These are phyloP conservation scores for Silurus asotus DNA, from an alignment of 2,113 vertebrate genomes.

Conservation along the genomic window DNA sequence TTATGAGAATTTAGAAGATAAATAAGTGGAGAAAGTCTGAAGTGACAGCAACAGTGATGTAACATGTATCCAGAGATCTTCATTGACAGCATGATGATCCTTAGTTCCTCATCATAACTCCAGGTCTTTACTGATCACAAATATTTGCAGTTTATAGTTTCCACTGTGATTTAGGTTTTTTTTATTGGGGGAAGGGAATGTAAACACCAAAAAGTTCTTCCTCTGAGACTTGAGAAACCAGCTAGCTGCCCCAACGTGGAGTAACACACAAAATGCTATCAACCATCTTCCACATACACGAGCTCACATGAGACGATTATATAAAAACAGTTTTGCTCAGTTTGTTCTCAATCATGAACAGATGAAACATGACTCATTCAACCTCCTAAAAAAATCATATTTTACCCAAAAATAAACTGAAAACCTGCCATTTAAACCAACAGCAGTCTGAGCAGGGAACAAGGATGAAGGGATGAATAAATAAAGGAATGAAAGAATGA, in stretches of 20 bases:
- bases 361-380: too few relatives aligned
- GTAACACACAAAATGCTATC: background rate
- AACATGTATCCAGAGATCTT: too few relatives aligned
- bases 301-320: background rate
- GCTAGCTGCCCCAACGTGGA: background rate
- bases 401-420: background rate
- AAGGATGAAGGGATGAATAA: background rate
- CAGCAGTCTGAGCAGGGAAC: background rate
- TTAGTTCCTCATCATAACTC: background rate
- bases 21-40: background rate
- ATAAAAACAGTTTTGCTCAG: background rate
- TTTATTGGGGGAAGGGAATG: background rate
- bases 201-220: background rate
- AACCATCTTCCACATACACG: background rate
- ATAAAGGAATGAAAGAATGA: too few relatives aligned
- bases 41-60: background rate
- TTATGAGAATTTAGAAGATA: background rate
- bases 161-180: too few relatives aligned
- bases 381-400: too few relatives aligned
- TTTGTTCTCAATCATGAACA: too few relatives aligned
- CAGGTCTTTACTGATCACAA: background rate
- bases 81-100: background rate
- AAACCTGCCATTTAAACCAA: background rate
- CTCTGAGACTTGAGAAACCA: background rate
- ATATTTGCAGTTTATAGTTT: background rate